Conservation (phyloP, 2,888 invertebrate genomes). For the Agrochola lota region DNA sequence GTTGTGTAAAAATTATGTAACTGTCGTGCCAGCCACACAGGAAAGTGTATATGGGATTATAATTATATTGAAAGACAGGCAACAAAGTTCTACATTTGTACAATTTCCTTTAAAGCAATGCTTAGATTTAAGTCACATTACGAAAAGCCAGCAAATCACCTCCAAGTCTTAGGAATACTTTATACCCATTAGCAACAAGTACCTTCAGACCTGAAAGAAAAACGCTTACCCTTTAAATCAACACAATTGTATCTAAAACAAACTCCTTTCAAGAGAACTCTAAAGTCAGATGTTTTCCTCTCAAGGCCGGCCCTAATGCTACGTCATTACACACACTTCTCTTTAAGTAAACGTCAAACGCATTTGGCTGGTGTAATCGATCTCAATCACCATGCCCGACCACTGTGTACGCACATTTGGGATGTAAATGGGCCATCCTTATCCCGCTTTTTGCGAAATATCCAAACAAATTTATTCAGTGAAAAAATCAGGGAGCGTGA, state of each 20-base stretch:
- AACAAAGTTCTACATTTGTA: neutral
- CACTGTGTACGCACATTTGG: constrained; percentile 74
- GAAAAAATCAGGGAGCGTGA: constrained; percentile 70
- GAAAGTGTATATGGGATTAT: neutral
- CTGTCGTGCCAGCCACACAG: too few species aligned
- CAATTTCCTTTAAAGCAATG: neutral
- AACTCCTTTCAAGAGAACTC: constrained; percentile 49
- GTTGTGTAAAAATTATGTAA: constrained; percentile 6
- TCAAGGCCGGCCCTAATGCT: constrained; percentile 44
- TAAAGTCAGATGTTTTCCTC: constrained; percentile 44
- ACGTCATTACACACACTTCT: constrained; percentile 62
- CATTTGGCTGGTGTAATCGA: constrained; percentile 68
- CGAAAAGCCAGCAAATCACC: constrained; percentile 2
- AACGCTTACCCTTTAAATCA: constrained; percentile 42
- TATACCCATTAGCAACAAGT: constrained; percentile 43
- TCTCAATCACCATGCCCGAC: constrained; percentile 76
- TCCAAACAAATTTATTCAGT: constrained; percentile 86
- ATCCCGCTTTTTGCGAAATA: constrained; percentile 85
- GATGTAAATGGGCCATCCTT: constrained; percentile 85
- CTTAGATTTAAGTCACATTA: neutral
- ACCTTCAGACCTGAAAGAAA: constrained; percentile 26
- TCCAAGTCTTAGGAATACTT: constrained; percentile 37
- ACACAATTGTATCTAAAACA: constrained; percentile 49
- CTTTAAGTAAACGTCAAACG: constrained; percentile 67
- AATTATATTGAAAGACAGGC: neutral